A percentile compares a stretch with the other conserved stretches of the same genome.
Conservation (phyloP, 37 sponge, comb jelly and placozoan genomes). For the Mnemiopsis leidyi region DNA sequence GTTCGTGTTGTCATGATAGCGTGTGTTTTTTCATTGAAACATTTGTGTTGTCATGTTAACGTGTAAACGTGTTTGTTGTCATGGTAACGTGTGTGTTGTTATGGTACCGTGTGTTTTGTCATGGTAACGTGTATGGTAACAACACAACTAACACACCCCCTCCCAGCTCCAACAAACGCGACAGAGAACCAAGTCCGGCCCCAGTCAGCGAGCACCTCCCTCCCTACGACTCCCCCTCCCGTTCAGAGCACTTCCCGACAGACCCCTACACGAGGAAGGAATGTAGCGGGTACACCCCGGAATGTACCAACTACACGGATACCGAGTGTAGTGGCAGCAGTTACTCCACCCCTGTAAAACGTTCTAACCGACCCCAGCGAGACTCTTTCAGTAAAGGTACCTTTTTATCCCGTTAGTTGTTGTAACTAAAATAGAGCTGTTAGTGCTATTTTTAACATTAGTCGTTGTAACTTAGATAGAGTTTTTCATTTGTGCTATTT, state of each 20-base stretch:
- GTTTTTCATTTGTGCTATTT: too few relatives aligned
- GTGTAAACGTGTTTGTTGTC: too few relatives aligned
- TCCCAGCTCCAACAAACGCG: not conserved
- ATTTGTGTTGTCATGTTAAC: too few relatives aligned
- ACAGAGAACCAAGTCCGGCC: not conserved
- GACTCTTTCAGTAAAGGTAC: slow-evolving; percentile 31
- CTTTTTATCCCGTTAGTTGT: not conserved
- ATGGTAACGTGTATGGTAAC: too few relatives aligned
- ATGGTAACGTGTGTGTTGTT: too few relatives aligned
- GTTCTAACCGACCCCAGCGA: not conserved
- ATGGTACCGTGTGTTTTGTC: too few relatives aligned
- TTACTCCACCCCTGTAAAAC: not conserved
- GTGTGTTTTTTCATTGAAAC: too few relatives aligned
- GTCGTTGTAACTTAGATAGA: too few relatives aligned
- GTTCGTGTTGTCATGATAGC: too few relatives aligned
- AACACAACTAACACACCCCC: not conserved
- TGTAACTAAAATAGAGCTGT: too few relatives aligned
- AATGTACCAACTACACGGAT: not conserved
- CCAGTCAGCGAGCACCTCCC: too few relatives aligned
- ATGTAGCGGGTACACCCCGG: not conserved
- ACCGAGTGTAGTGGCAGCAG: slow-evolving; percentile 25
- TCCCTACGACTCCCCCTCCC: not conserved
- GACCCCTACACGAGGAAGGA: not conserved
- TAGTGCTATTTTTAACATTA: too few relatives aligned
- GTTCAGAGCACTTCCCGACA: not conserved